These are phyloP conservation scores for Catamblyrhynchus diadema DNA, from an alignment of 2,797 vertebrate species.

Conservation along the genomic window DNA sequence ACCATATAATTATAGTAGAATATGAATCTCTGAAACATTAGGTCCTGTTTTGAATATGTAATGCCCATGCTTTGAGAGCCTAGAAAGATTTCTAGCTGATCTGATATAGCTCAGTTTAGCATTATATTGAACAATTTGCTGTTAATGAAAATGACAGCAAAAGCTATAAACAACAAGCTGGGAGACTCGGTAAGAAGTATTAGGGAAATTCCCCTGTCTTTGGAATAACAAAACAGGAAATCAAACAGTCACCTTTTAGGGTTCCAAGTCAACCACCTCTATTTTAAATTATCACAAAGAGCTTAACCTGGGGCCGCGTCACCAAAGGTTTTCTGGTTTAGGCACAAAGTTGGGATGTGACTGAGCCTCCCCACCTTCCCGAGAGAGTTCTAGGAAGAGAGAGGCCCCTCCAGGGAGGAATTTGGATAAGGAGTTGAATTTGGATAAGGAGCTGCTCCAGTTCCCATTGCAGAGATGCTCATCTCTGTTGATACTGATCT, in stretches of 20 bases:
- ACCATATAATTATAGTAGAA: constrained; percentile 98
- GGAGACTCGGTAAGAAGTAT: constrained; percentile 24
- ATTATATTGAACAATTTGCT: constrained; percentile 73
- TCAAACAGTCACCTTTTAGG: neutral
- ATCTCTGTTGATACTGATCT: neutral
- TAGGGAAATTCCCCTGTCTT: constrained; percentile 30
- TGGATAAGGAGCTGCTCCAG: too few species aligned
- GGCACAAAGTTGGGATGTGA: neutral
- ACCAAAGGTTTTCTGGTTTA: neutral
- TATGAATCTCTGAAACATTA: constrained; percentile 96
- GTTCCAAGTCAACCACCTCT: neutral
- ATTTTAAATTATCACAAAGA: neutral
- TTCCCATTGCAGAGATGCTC: neutral
- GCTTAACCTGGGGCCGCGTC: neutral
- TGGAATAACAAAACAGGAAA: constrained; percentile 48
- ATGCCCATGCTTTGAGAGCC: constrained; percentile 80
- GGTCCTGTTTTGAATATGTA: constrained; percentile 93
- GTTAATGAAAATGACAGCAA: constrained; percentile 73
- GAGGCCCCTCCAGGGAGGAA: neutral
- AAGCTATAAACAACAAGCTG: constrained; percentile 65
- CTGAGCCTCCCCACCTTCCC: neutral
- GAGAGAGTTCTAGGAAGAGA: neutral
- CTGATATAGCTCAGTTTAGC: constrained; percentile 74
- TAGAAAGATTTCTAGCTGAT: constrained; percentile 75
- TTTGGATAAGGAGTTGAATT: neutral